Evolutionary conservation across 92 coral and sea anemone species (phyloP).

Genomic region (Epizoanthus scotinus): DNA sequence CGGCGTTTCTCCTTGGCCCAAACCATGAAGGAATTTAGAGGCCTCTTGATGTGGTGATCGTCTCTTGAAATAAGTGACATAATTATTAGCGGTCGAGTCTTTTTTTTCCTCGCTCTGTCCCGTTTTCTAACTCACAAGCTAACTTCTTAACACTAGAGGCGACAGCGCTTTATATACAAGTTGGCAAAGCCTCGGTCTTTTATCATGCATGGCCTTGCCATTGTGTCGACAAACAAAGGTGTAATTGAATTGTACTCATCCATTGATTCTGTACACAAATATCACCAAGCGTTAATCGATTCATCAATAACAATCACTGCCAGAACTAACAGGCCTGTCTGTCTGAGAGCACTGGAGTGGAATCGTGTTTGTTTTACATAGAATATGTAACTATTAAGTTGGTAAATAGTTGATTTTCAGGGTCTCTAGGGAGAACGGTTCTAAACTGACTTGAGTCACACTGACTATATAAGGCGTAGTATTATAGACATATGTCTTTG

Average conservation of each 20-base stretch:
- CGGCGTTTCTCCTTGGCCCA: constrained; percentile 89
- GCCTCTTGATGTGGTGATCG: constrained; percentile 79
- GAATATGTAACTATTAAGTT: too few species aligned
- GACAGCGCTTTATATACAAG: constrained; percentile 25
- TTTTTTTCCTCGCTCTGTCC: constrained; percentile 14
- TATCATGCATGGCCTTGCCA: constrained; percentile 3
- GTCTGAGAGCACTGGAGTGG: background rate
- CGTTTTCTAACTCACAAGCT: constrained; percentile 14
- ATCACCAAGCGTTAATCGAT: constrained; percentile 24
- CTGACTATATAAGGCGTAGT: too few species aligned
- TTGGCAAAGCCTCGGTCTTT: constrained; percentile 36
- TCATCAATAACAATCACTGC: constrained; percentile 1
- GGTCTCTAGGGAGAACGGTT: too few species aligned
- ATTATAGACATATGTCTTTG: background rate
- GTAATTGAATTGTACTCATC: constrained; percentile 17
- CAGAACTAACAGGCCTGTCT: background rate
- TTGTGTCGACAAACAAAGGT: constrained; percentile 32
- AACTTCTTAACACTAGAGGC: constrained; percentile 25
- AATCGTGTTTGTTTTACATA: too few species aligned
- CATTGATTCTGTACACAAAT: constrained; percentile 24
- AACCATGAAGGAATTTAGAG: constrained; percentile 89
- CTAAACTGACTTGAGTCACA: too few species aligned
- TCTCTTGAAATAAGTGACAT: constrained; percentile 46
- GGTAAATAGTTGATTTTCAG: too few species aligned
- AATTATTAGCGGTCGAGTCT: background rate